Evolutionary conservation across 2,797 vertebrate species (phyloP).

Genomic region (Oreonectes daqikongensis): DNA sequence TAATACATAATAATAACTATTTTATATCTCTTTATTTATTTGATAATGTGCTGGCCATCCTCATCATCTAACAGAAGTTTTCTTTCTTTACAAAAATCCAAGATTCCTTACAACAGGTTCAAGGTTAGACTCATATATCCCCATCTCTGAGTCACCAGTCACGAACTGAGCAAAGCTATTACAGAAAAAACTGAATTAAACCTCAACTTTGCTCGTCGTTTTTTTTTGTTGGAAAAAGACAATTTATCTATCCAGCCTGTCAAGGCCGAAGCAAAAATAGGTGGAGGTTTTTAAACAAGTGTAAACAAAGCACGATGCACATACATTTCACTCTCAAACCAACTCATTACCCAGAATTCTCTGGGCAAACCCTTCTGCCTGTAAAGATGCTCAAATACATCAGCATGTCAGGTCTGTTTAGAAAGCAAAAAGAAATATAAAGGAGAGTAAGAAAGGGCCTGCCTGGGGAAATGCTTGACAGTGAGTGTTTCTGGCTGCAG

Average conservation of each 20-base stretch:
- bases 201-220: neutral
- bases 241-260: neutral
- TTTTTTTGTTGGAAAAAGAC: neutral
- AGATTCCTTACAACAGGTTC: neutral
- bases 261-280: neutral
- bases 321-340: neutral
- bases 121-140: neutral
- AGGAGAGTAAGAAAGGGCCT: conserved; percentile 3
- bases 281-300: neutral
- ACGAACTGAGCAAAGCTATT: neutral
- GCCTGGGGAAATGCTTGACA: conserved; percentile 66
- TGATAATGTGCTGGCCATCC: no score
- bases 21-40: no score
- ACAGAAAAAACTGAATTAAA: neutral
- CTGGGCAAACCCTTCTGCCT: neutral
- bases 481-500: conserved; percentile 59
- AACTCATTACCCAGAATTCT: conserved; percentile 16
- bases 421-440: conserved; percentile 12
- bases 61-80: neutral
- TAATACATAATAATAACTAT: no score
- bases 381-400: conserved; percentile 39
- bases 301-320: conserved; percentile 6
- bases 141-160: neutral
- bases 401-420: conserved; percentile 26
- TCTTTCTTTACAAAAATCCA: neutral